phyloP scores from a whole-genome alignment of 2,888 invertebrate species.

The Danaus chrysippus region DNA sequence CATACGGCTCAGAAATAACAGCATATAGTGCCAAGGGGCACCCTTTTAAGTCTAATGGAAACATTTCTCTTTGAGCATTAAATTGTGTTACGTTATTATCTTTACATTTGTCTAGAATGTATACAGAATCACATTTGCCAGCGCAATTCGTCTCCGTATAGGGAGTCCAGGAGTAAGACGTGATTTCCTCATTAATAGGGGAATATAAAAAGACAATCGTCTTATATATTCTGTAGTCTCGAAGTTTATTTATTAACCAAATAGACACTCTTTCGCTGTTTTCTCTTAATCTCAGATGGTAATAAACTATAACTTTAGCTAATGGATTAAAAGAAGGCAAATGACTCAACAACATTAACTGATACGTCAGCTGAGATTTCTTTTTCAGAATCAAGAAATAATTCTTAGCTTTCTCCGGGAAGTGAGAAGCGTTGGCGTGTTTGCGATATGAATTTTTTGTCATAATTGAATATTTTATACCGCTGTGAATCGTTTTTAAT shows the following conservation, averaged over 20 bases:
- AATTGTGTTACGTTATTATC: constrained; percentile 50
- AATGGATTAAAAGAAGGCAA: constrained; percentile 76
- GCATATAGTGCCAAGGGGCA: constrained; percentile 68
- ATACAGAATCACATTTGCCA: constrained; percentile 60
- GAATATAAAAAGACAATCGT: constrained; percentile 65
- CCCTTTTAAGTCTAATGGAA: constrained; percentile 62
- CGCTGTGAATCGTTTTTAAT: constrained; percentile 66
- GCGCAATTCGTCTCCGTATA: constrained; percentile 67
- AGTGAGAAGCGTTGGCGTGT: constrained; percentile 75
- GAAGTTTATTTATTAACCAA: constrained; percentile 63
- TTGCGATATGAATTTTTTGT: constrained; percentile 72
- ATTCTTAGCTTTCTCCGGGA: constrained; percentile 76
- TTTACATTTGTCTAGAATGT: constrained; percentile 62
- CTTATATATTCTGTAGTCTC: constrained; percentile 59
- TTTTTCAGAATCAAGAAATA: constrained; percentile 76
- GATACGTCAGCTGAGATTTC: constrained; percentile 63
- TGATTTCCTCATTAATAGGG: constrained; percentile 49
- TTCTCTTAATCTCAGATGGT: constrained; percentile 54
- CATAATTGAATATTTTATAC: constrained; percentile 73
- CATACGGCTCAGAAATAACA: constrained; percentile 70
- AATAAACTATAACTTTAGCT: constrained; percentile 70
- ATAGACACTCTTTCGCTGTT: constrained; percentile 50
- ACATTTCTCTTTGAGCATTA: constrained; percentile 53
- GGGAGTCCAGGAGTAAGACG: constrained; percentile 69
- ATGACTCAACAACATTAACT: constrained; percentile 68